A percentile compares a stretch with the other conserved stretches of the same genome.
These are phyloP conservation scores for Nebria brevicollis DNA, from an alignment of 2,888 invertebrate species.

Conservation along the genomic window DNA sequence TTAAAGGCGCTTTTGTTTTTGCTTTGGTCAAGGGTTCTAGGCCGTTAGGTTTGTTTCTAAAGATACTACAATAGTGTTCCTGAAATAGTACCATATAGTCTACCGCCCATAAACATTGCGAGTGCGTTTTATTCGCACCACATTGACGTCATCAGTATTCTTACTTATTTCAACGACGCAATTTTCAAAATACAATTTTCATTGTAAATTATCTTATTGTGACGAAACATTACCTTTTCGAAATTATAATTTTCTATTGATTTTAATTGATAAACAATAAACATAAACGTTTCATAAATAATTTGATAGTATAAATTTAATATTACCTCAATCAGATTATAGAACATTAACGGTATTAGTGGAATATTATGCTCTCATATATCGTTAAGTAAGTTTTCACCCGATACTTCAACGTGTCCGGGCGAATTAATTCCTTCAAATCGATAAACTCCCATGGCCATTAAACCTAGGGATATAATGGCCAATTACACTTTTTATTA, in stretches of 20 bases:
- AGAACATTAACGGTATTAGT: no score
- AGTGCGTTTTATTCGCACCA: neutral
- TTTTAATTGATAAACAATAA: no score
- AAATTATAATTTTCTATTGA: no score
- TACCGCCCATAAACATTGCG: neutral
- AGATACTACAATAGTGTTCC: neutral
- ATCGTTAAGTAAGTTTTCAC: neutral
- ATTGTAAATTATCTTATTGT: no score
- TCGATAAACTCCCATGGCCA: slow-evolving; percentile 17
- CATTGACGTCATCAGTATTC: no score
- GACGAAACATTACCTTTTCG: no score
- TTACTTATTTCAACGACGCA: no score
- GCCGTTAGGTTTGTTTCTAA: neutral
- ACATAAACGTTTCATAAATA: no score
- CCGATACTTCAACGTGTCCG: neutral
- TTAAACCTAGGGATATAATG: slow-evolving; percentile 17
- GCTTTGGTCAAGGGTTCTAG: neutral
- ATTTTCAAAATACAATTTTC: no score
- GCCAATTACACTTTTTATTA: slow-evolving; percentile 32
- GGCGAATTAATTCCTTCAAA: neutral
- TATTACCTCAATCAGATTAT: no score
- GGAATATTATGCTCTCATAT: neutral
- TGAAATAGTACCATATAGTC: neutral
- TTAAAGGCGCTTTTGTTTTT: neutral
- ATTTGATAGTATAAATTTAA: no score